Conservation (phyloP, 2,113 vertebrate genomes). For the Sceloporus undulatus region DNA sequence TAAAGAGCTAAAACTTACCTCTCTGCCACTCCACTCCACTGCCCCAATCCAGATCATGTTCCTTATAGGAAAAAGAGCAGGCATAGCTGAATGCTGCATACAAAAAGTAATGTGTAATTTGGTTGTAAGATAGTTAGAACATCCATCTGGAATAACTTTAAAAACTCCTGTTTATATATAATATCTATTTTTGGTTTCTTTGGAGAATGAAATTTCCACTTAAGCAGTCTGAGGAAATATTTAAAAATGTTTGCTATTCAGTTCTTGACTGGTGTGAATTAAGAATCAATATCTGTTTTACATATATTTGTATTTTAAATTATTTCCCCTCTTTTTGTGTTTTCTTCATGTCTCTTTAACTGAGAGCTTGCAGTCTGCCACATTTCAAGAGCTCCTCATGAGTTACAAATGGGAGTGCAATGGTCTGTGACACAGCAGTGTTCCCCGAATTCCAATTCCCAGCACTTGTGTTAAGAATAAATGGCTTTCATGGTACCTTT, state of each 20-base stretch:
- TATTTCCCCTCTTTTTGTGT: neutral
- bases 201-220: neutral
- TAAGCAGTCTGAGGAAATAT: neutral
- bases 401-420: constrained; percentile 26
- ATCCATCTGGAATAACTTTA: too few species aligned
- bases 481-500: neutral
- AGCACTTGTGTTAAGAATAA: neutral
- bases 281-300: neutral
- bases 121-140: neutral
- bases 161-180: neutral
- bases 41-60: neutral
- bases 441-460: constrained; percentile 38
- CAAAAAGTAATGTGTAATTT: neutral
- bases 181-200: neutral
- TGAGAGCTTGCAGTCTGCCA: constrained; percentile 13
- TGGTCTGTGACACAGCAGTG: constrained; percentile 26
- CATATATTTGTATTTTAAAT: constrained; percentile 1
- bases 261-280: neutral
- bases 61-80: neutral
- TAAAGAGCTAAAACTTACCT: neutral
- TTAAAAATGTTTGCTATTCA: neutral
- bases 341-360: constrained; percentile 15
- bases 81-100: neutral
- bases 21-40: neutral
- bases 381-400: constrained; percentile 14